These are phyloP conservation scores for Eupeodes corollae DNA, from an alignment of 1,140 invertebrate genomes.

Conservation along the genomic window DNA sequence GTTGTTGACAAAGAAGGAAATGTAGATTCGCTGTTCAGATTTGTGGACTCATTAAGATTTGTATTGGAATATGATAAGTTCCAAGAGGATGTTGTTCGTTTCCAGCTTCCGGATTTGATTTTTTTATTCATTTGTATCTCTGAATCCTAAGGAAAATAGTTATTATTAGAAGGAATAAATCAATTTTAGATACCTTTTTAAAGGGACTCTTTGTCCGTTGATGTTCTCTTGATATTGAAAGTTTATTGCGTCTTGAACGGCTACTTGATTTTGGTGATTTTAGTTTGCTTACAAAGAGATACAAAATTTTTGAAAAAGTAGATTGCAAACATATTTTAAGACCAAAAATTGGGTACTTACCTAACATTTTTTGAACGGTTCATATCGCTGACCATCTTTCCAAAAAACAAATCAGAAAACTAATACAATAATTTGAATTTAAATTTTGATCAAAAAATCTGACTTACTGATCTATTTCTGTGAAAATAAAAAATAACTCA, in stretches of 20 bases:
- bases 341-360: background rate
- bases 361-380: constrained; percentile 2
- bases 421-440: background rate
- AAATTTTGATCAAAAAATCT: background rate
- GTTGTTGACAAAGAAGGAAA: background rate
- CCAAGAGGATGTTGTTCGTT: constrained; percentile 2
- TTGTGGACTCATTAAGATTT: constrained; percentile 2
- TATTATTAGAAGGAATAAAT: background rate
- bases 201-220: constrained; percentile 2
- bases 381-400: constrained; percentile 7
- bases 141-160: background rate
- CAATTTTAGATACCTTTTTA: background rate
- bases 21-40: constrained; percentile 3
- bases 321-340: background rate
- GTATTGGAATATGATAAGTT: constrained; percentile 1
- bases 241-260: background rate
- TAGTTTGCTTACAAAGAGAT: constrained; percentile 1
- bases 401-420: constrained; percentile 3
- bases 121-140: background rate
- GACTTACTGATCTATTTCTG: too few species aligned
- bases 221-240: constrained; percentile 1
- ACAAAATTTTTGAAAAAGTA: background rate
- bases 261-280: constrained; percentile 2
- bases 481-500: too few species aligned
- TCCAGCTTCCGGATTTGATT: constrained; percentile 9